Base-by-base conservation (phyloP, 1,140 invertebrate species). In the Galleria mellonella region DNA sequence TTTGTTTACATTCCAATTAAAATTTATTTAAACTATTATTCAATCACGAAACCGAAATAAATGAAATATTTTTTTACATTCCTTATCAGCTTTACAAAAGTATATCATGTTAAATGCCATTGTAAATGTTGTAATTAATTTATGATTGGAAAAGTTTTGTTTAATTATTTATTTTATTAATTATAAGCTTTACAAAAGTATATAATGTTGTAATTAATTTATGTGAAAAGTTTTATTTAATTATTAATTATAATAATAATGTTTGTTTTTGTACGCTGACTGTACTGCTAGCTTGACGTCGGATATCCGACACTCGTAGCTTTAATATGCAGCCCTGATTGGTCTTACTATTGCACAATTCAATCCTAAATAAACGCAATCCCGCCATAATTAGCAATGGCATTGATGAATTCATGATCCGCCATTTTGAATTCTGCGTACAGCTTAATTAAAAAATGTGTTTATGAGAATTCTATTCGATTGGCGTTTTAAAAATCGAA, bases 241-340 rank as follows among this genome's bases (percentile, higher is more conserved):
- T 44, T 44, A 23, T 11, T 28, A 28, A 11, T 27, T 10, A 1
- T 12, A 9, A 23, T 8, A 27, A 9, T 29, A 10, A 4, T 10
- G 6, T n/a, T 35, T 2, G 27, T 29, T 29, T 29, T 9, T 30
- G 32, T 27, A 32, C 62, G 56, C 43, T 42, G 57, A 58, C 62
- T 51, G 60, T 81, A 79, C 73, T 58, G 41, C 56, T 70, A 75
- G 64, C 36, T 58, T 48, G 49, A 63, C 55, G 50, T 72, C 66
- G 77, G 79, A 79, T 73, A 82, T 78, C 74, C 75, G 79, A 84
- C 66, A 79, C 81, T 74, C 59, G 47, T 54, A 58, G 62, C 51
- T 71, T 72, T 71, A 78, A 68, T 76, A 72, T 68, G 58, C 68
- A 72, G 62, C 50, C 57, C 57, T 51, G 60, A 59, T 66, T 45